phyloP scores from a whole-genome alignment of 2,797 vertebrate species.

The Alectoris magna region DNA sequence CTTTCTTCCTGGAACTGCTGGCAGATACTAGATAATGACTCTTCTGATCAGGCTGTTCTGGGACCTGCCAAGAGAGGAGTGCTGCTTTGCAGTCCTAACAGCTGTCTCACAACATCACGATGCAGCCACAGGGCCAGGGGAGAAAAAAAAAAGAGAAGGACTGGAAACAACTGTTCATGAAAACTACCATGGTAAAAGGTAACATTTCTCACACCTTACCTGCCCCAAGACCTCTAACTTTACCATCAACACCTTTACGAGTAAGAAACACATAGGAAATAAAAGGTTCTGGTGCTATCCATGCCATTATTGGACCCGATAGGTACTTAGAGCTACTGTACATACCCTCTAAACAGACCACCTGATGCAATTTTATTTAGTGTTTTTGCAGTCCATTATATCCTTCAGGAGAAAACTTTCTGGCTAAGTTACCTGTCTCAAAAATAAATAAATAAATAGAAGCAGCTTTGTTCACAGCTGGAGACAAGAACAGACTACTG shows the following conservation, averaged over 20 bases:
- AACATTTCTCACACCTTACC: not conserved
- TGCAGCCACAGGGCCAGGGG: not conserved
- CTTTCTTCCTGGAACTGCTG: not conserved
- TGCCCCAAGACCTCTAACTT: not conserved
- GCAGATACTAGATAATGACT: slow-evolving; percentile 9
- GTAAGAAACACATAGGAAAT: not conserved
- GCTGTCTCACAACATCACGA: not conserved
- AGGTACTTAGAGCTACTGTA: not conserved
- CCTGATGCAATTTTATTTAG: not conserved
- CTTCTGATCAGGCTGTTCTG: not conserved
- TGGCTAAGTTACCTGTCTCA: not conserved
- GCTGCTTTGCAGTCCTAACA: not conserved
- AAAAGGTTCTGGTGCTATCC: not conserved
- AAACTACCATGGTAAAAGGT: not conserved
- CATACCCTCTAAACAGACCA: not conserved
- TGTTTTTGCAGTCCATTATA: not conserved
- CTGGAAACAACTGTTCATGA: not conserved
- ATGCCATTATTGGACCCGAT: not conserved
- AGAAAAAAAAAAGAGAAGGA: not conserved
- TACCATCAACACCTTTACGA: not conserved
- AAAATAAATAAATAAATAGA: not conserved
- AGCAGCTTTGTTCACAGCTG: not conserved
- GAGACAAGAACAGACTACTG: not conserved
- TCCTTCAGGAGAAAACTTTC: not conserved
- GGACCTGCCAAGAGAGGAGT: not conserved